Base-by-base conservation (phyloP, 2,113 vertebrate genomes). In the Lamprologus ornatipinnis region DNA sequence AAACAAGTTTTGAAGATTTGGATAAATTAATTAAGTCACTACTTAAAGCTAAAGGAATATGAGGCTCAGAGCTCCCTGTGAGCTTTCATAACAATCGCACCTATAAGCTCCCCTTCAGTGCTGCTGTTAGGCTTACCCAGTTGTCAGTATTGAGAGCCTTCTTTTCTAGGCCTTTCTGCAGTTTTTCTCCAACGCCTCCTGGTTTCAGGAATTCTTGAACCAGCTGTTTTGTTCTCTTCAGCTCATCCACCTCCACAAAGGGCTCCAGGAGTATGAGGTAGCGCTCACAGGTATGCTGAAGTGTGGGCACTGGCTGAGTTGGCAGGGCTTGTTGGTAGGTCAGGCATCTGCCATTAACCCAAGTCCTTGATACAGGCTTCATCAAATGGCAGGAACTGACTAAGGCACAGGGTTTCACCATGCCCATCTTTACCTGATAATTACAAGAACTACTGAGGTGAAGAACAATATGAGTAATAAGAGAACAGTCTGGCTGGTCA, bases 141-240 rank as follows among this genome's bases (percentile, higher is more conserved):
- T 99, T 99, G 53, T 98, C 97, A 0, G 88, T 93, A 70, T 96
- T 97, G 68, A 7, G 88, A 17, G 97, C 98, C 88, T 97, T 97
- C 78, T 94, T 96, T 83, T 99, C 97, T 93, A 99, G 94, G n/a
- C 97, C 94, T 55, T 95, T 97, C 97, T 99, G 99, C 47, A 99
- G 96, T 40, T 96, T 96, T 65, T 98, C 98, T 12, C 99, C 99
- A 0, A 98, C 95, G 0, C 98, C 98, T 3, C 97, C 98, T 0
- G 97, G 82, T 26, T 93, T 96, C 95, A 95, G 95, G 86, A 99
- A 99, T 28, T 98, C 97, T 0, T 95, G 92, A 92, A 99, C 92
- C 88, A 99, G 94, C 83, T 94, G 54, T 54, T 93, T 95, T 0
- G 98, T 98, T 81, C 97, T 95, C 80, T 70, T 89, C 96, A 98